Percentiles rank a stretch among this genome's conserved stretches.
phyloP scores from a whole-genome alignment of 1,140 invertebrate species.

The Akabosia matsudoensis region DNA sequence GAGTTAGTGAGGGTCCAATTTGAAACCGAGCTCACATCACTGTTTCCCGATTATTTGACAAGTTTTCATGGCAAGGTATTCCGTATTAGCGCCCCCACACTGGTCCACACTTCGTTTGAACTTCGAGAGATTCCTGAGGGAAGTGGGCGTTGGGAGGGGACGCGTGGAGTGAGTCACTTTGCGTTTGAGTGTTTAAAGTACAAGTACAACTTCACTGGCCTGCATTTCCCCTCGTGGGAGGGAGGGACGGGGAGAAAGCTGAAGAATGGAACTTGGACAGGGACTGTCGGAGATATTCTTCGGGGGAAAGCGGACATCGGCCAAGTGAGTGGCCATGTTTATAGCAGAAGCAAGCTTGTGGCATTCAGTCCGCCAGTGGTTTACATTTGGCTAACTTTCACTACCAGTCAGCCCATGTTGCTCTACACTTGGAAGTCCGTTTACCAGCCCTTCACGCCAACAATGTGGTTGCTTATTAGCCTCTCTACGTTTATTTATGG shows the following conservation, averaged over 20 bases:
- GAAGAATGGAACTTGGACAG: constrained; percentile 37
- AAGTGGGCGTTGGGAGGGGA: background rate
- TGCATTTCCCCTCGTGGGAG: constrained; percentile 32
- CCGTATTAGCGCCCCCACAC: constrained; percentile 7
- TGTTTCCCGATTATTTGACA: background rate
- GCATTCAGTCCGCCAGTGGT: constrained; percentile 29
- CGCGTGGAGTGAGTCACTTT: constrained; percentile 17
- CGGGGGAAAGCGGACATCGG: background rate
- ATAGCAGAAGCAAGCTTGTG: constrained; percentile 14
- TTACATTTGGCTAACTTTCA: constrained; percentile 41
- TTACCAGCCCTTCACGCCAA: constrained; percentile 20
- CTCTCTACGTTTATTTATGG: background rate
- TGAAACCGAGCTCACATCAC: too few species aligned
- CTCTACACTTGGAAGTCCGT: constrained; percentile 37
- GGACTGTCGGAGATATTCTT: background rate
- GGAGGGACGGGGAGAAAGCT: constrained; percentile 30
- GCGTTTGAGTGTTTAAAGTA: background rate
- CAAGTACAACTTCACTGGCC: constrained; percentile 35
- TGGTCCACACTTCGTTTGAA: constrained; percentile 24
- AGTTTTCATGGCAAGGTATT: constrained; percentile 38
- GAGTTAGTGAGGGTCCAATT: too few species aligned
- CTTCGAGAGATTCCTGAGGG: background rate
- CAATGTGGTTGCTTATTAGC: constrained; percentile 27
- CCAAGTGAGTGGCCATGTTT: background rate
- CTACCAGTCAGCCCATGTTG: constrained; percentile 24